A percentile compares a stretch with the other conserved stretches of the same genome.
These are phyloP conservation scores for Brachionus rubens DNA, from an alignment of 1,140 invertebrate genomes.

Conservation along the genomic window DNA sequence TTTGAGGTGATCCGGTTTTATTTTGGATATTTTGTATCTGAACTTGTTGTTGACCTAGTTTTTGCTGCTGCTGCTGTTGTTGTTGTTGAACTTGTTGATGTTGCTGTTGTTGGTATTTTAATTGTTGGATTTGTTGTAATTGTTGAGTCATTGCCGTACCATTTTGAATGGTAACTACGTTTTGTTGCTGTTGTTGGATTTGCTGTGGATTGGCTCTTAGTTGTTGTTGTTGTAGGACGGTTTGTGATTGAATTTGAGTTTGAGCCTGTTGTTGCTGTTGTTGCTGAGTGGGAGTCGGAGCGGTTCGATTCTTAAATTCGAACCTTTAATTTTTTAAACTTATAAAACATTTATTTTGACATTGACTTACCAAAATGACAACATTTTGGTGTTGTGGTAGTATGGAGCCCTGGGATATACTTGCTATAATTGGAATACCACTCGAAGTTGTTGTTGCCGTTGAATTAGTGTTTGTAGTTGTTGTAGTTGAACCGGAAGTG, in stretches of 20 bases:
- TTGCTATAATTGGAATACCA: constrained; percentile 30
- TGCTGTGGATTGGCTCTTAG: background rate
- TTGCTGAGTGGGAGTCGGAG: background rate
- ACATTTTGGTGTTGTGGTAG: constrained; percentile 5
- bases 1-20: background rate
- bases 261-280: constrained; percentile 20
- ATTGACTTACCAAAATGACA: constrained; percentile 19
- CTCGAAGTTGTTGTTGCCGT: background rate
- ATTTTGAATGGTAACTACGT: background rate
- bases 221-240: background rate
- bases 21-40: background rate
- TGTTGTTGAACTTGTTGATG: constrained; percentile 41
- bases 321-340: too few relatives aligned
- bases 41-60: background rate
- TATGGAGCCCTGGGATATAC: background rate
- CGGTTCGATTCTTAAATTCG: constrained; percentile 1
- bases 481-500: background rate
- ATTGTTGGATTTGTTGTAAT: constrained; percentile 3
- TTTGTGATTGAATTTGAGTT: background rate
- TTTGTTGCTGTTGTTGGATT: background rate
- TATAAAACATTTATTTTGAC: background rate
- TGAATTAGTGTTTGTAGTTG: background rate
- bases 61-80: constrained; percentile 15
- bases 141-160: constrained; percentile 13
- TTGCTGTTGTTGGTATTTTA: constrained; percentile 21